Evolutionary conservation across 2,797 vertebrate species (phyloP).

Genomic region (Gymnoscopelus braueri): DNA sequence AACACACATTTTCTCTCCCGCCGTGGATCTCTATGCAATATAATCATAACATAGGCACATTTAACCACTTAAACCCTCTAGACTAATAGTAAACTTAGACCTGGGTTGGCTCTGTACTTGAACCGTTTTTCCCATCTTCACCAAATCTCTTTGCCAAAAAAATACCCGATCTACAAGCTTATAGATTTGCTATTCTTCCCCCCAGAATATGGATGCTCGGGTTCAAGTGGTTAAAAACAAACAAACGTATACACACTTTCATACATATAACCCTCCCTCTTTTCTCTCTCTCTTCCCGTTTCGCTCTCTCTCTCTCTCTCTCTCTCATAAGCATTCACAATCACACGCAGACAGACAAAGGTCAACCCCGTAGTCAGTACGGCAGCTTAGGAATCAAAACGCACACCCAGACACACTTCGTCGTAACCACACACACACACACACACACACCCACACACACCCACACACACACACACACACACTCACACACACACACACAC

Average conservation of each 20-base stretch:
- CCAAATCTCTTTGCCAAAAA: too few relatives aligned
- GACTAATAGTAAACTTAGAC: too few relatives aligned
- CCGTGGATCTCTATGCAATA: slow-evolving; percentile 38
- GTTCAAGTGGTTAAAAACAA: slow-evolving; percentile 22
- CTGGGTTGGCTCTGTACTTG: too few relatives aligned
- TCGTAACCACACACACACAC: slow-evolving; percentile 29
- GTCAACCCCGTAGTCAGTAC: slow-evolving; percentile 52
- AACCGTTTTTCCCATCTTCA: too few relatives aligned
- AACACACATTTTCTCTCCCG: slow-evolving; percentile 83
- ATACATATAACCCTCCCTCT: slow-evolving; percentile 30
- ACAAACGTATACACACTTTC: slow-evolving; percentile 26
- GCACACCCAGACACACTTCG: slow-evolving; percentile 37
- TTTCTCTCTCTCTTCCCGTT: slow-evolving; percentile 25
- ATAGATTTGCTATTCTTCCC: too few relatives aligned
- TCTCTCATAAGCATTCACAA: slow-evolving; percentile 29
- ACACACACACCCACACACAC: slow-evolving; percentile 33
- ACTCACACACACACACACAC: slow-evolving; percentile 28
- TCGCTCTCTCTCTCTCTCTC: slow-evolving; percentile 36
- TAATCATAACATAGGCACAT: slow-evolving; percentile 39
- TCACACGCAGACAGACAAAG: slow-evolving; percentile 45
- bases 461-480: slow-evolving; percentile 45
- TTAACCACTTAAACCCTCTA: not conserved
- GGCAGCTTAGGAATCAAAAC: slow-evolving; percentile 58
- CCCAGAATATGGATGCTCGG: too few relatives aligned
- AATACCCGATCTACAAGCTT: too few relatives aligned